A percentile compares a stretch with the other conserved stretches of the same genome.
These are phyloP conservation scores for Tadarida brasiliensis DNA, from an alignment of 2,797 vertebrate genomes.

Conservation along the genomic window DNA sequence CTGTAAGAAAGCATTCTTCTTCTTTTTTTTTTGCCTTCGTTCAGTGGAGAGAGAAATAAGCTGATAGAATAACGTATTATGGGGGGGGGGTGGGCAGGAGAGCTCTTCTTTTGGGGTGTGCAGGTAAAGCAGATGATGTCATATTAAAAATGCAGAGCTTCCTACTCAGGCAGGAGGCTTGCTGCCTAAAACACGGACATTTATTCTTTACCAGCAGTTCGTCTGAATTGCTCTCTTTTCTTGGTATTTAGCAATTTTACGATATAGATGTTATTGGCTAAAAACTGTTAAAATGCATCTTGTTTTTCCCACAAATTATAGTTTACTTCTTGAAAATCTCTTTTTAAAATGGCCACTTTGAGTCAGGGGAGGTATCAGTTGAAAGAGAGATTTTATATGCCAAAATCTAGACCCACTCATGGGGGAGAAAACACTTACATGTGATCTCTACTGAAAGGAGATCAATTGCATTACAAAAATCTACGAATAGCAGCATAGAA, in stretches of 20 bases:
- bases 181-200: slow-evolving; percentile 17
- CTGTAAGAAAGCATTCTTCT: slow-evolving; percentile 62
- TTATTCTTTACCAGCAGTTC: background rate
- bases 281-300: background rate
- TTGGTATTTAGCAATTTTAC: slow-evolving; percentile 59
- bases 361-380: background rate
- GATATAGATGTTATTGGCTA: background rate
- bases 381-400: background rate
- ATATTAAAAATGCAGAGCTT: slow-evolving; percentile 3
- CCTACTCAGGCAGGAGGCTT: background rate
- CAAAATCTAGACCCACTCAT: background rate
- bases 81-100: accelerated
- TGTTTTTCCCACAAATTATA: background rate
- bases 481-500: background rate
- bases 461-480: background rate
- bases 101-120: slow-evolving; percentile 12
- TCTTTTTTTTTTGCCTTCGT: background rate
- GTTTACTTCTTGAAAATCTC: background rate
- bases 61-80: background rate
- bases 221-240: background rate
- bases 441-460: background rate
- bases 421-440: background rate
- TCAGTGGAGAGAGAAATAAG: slow-evolving; percentile 67
- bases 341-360: background rate
- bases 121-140: background rate